Evolutionary conservation across 2,797 vertebrate species (phyloP).

Genomic region (Chlorospingus semifuscus): DNA sequence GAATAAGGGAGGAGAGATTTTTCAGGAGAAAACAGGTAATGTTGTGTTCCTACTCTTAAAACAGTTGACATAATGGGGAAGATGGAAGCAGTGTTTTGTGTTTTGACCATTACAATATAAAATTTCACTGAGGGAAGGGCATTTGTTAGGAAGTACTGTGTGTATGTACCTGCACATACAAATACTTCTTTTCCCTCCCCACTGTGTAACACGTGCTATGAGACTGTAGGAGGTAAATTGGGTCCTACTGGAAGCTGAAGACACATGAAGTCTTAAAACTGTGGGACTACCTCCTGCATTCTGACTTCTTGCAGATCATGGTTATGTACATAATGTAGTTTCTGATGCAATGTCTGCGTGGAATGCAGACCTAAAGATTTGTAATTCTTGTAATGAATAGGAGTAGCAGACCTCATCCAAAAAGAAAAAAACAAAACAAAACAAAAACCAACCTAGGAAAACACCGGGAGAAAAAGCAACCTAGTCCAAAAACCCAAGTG

Average conservation of each 20-base stretch:
- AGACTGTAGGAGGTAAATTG: not conserved
- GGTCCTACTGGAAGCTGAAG: not conserved
- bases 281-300: not conserved
- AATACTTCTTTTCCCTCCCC: not conserved
- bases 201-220: rapidly evolving
- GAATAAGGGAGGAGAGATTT: conserved; percentile 56
- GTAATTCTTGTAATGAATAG: not conserved
- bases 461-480: not conserved
- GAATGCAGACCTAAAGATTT: not conserved
- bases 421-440: not conserved
- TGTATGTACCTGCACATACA: not conserved
- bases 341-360: not conserved
- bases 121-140: not conserved
- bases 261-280: not conserved
- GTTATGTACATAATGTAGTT: not conserved
- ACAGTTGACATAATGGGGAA: not conserved
- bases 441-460: not conserved
- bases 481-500: not conserved
- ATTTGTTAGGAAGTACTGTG: not conserved
- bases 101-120: not conserved
- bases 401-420: not conserved
- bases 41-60: not conserved
- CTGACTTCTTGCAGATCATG: not conserved
- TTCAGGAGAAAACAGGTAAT: conserved; percentile 75
- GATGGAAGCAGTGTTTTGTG: not conserved